Evolutionary conservation across 2,113 vertebrate genomes (phyloP).

Genomic region (Asarcornis scutulata): DNA sequence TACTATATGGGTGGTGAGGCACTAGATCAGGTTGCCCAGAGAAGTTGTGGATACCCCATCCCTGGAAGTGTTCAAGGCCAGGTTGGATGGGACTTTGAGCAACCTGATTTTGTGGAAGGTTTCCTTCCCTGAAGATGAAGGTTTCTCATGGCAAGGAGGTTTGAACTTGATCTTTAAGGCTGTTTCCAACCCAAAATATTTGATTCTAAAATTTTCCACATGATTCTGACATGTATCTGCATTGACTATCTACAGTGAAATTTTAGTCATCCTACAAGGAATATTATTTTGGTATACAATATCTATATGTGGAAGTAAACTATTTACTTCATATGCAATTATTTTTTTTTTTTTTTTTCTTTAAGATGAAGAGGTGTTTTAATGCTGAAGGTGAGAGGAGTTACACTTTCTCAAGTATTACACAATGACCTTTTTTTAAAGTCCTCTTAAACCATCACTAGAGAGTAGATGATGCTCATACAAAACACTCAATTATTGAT

Average conservation of each 20-base stretch:
- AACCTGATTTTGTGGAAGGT: not conserved
- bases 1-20: too few relatives aligned
- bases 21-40: too few relatives aligned
- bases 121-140: not conserved
- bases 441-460: conserved; percentile 64
- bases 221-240: not conserved
- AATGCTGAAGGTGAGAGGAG: conserved; percentile 59
- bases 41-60: not conserved
- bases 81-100: not conserved
- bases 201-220: not conserved
- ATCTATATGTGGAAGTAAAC: not conserved
- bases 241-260: not conserved
- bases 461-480: conserved; percentile 62
- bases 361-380: conserved; percentile 27
- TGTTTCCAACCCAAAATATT: not conserved
- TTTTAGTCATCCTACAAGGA: not conserved
- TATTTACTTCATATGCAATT: conserved; percentile 25
- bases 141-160: not conserved
- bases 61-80: not conserved
- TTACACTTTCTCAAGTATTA: conserved; percentile 64
- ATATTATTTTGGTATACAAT: not conserved
- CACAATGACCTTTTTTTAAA: conserved; percentile 71
- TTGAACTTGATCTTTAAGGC: not conserved
- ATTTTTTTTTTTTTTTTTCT: conserved; percentile 41
- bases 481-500: conserved; percentile 70